Percentiles rank a stretch among this genome's conserved stretches.
These are phyloP conservation scores for Chymomyza costata DNA, from an alignment of 1,140 invertebrate species.

Conservation along the genomic window DNA sequence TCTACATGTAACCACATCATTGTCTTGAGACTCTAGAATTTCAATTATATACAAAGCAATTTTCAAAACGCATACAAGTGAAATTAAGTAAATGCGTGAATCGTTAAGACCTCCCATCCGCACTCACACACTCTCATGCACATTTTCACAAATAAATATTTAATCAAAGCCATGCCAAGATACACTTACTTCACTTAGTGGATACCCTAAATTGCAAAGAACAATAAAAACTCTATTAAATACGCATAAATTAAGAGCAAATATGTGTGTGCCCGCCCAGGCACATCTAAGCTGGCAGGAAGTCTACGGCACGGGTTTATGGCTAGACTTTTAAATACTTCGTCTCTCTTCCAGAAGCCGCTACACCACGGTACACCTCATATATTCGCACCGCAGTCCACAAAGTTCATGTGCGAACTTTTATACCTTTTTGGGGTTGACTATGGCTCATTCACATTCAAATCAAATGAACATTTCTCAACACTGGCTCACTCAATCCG, in stretches of 20 bases:
- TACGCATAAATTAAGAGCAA: slow-evolving; percentile 64
- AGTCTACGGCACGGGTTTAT: slow-evolving; percentile 39
- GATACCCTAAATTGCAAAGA: slow-evolving; percentile 53
- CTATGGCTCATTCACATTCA: slow-evolving; percentile 57
- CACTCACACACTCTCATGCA: slow-evolving; percentile 5
- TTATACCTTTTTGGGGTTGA: slow-evolving; percentile 53
- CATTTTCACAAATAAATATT: slow-evolving; percentile 52
- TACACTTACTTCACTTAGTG: slow-evolving; percentile 32
- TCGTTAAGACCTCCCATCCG: slow-evolving; percentile 4
- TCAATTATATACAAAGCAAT: slow-evolving; percentile 22
- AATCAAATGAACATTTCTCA: slow-evolving; percentile 65
- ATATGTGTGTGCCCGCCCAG: slow-evolving; percentile 22
- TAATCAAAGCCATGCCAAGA: slow-evolving; percentile 57
- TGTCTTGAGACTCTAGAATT: slow-evolving; percentile 16
- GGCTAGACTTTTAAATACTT: slow-evolving; percentile 54
- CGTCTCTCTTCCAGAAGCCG: too few relatives aligned
- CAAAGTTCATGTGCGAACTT: slow-evolving; percentile 63
- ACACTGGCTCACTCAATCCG: too few relatives aligned
- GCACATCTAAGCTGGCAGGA: slow-evolving; percentile 1
- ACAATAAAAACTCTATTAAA: slow-evolving; percentile 72
- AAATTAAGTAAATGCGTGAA: too few relatives aligned
- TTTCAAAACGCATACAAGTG: slow-evolving; percentile 7
- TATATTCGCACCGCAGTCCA: too few relatives aligned
- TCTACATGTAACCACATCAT: slow-evolving; percentile 6
- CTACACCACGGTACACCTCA: too few relatives aligned